Conservation (phyloP, 1,140 invertebrate species). For the Drosophila triauraria region DNA sequence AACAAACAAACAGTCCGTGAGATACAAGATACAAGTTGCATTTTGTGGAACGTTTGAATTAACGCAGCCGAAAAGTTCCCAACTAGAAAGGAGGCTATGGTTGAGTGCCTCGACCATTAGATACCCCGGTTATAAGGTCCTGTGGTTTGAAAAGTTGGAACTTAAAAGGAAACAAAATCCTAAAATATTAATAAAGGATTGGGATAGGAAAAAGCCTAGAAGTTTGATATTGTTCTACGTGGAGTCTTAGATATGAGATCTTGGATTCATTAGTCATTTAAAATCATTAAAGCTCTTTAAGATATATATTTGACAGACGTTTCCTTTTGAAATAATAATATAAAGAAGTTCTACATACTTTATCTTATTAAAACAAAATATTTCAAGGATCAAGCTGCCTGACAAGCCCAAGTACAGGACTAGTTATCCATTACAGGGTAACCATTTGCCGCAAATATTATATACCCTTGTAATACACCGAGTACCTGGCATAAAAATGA, state of each 20-base stretch:
- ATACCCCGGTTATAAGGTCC: not conserved
- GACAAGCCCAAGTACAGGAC: not conserved
- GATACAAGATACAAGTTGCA: slow-evolving; percentile 78
- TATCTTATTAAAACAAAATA: too few species aligned
- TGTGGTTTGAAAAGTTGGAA: not conserved
- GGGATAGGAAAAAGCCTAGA: too few species aligned
- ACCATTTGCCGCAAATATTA: slow-evolving; percentile 9
- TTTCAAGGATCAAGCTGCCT: not conserved
- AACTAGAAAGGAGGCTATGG: not conserved
- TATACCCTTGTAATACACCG: slow-evolving; percentile 5
- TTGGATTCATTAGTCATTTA: not conserved
- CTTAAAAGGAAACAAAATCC: not conserved
- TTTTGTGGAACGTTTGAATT: slow-evolving; percentile 79
- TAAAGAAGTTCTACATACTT: too few species aligned
- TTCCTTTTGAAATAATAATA: too few species aligned
- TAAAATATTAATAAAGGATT: too few species aligned
- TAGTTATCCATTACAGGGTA: not conserved
- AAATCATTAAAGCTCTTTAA: not conserved
- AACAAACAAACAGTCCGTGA: slow-evolving; percentile 80
- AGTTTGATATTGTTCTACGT: not conserved
- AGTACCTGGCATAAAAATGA: slow-evolving; percentile 22
- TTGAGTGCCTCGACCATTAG: not conserved
- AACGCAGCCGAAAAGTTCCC: slow-evolving; percentile 63
- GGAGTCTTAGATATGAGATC: too few species aligned
- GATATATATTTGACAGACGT: too few species aligned